A percentile compares a stretch with the other conserved stretches of the same genome.
Conservation (phyloP, 1,140 invertebrate genomes). For the Macrobrachium rosenbergii region DNA sequence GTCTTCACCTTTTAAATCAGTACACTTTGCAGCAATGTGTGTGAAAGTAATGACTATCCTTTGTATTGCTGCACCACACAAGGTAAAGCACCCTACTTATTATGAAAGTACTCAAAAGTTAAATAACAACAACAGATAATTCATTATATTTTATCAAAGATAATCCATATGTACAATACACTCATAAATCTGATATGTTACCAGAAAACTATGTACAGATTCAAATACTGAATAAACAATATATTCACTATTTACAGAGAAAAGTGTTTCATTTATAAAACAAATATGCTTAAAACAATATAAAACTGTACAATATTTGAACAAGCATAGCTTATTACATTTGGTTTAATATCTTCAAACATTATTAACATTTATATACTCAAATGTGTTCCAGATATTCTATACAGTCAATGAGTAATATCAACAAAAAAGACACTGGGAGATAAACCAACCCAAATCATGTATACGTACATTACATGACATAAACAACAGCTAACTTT, state of each 20-base stretch:
- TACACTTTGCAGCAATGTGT: no score
- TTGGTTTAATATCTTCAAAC: conserved; percentile 24
- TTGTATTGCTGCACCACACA: no score
- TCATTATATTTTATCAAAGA: conserved; percentile 38
- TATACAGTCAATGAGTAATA: conserved; percentile 3
- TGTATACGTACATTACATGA: no score
- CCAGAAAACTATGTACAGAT: conserved; percentile 35
- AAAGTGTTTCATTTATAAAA: conserved; percentile 24
- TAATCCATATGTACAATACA: conserved; percentile 37
- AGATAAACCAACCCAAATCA: no score
- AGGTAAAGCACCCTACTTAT: no score
- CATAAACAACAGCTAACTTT: no score
- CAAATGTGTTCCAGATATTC: background rate
- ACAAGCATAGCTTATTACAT: conserved; percentile 11
- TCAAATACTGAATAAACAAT: conserved; percentile 49
- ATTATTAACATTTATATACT: background rate
- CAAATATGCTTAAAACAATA: conserved; percentile 18
- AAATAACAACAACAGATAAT: no score
- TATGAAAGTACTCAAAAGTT: no score
- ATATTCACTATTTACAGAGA: conserved; percentile 38
- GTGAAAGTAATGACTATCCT: no score
- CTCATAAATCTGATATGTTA: conserved; percentile 28
- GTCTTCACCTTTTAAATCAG: no score
- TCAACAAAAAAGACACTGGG: background rate
- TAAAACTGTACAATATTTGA: conserved; percentile 3